Evolutionary conservation across 2,113 vertebrate genomes (phyloP), one percentile per base, ranked within the genome.

Genomic region (Rafetus swinhoei): DNA sequence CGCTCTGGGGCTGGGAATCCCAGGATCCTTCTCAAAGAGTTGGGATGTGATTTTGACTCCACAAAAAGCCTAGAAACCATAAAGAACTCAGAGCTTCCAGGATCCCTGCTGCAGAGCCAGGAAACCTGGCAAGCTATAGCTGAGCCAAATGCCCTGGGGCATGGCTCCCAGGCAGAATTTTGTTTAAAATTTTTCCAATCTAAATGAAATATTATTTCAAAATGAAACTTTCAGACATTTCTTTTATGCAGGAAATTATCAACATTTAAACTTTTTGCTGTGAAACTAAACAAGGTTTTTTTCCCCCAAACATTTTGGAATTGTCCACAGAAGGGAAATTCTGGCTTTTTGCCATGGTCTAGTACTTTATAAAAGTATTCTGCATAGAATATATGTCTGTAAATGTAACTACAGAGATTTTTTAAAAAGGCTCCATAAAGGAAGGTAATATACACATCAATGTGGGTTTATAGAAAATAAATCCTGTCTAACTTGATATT

Each of bases 381-480:
- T 92, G 59, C 81, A 59, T 79, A 93, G 84, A 96, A 95, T 89
- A 95, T 22, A 88, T 62, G 29, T 62, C 60, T 62, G 27, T 62
- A 32, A 32, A 62, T 16, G 29, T 62, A 62, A 27, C 27, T 14
- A 62, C 45, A 45, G 13, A 62, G 60, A 59, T 24, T 59, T 62
- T 29, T 27, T 60, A 27, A 27, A 13, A 27, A 60, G 27, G 56
- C 25, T 60, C 10, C 59, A 60, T 60, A 62, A 62, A 29, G 27
- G 56, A 62, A 62, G 60, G 27, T 32, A 32, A 29, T 62, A 15
- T 62, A 6, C 27, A 29, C 13, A 29, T 29, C 60, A 62, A 29
- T 6, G 7, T 62, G 60, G 27, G 60, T 62, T 15, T 32, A 62
- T 62, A 12, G 60, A 62, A 60, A 62, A 62, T 32, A 3, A 27